Evolutionary conservation across 2,113 vertebrate genomes (phyloP).

Genomic region (Dicerorhinus sumatrensis): DNA sequence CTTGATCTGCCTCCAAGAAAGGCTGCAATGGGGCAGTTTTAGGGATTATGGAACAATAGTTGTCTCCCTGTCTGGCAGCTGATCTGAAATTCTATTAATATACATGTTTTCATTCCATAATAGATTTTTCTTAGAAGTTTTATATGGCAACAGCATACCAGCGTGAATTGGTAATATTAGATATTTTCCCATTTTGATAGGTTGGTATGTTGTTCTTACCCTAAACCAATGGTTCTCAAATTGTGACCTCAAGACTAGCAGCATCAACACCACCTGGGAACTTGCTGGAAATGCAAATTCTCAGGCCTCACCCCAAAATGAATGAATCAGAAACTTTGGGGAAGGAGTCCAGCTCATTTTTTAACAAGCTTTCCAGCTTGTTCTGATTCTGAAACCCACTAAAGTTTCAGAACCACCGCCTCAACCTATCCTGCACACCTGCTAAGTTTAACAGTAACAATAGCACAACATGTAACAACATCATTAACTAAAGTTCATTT

Average conservation of each 20-base stretch:
- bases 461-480: neutral
- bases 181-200: neutral
- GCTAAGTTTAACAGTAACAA: constrained; percentile 11
- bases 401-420: constrained; percentile 38
- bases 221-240: neutral
- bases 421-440: neutral
- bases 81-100: constrained; percentile 55
- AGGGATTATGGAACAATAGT: neutral
- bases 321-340: constrained; percentile 14
- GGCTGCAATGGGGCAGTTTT: neutral
- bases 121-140: constrained; percentile 51
- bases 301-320: neutral
- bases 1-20: constrained; percentile 44
- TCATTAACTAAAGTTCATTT: constrained; percentile 11
- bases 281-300: constrained; percentile 11
- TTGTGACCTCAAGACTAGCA: neutral
- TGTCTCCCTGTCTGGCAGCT: neutral
- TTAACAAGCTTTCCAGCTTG: neutral
- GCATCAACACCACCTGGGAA: neutral
- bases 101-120: constrained; percentile 24
- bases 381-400: constrained; percentile 27
- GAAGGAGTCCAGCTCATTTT: neutral
- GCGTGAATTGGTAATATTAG: neutral
- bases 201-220: neutral
- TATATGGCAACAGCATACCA: neutral